Percentiles rank a stretch among this genome's conserved stretches.
Conservation (phyloP, 2,113 vertebrate species). For the Cololabis saira region DNA sequence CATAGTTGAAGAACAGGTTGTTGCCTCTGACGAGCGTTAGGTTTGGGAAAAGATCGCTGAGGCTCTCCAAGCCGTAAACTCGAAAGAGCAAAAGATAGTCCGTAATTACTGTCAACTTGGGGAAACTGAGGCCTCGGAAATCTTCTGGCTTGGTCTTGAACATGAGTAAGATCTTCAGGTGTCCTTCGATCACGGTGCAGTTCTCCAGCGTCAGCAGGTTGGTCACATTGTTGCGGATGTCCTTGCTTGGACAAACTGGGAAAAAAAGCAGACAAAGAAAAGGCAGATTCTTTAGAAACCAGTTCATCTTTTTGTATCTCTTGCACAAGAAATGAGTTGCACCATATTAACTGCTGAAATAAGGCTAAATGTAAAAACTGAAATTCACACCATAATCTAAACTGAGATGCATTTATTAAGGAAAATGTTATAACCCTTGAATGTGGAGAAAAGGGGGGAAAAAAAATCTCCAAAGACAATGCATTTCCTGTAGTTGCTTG, state of each 20-base stretch:
- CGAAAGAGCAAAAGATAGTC: constrained; percentile 96
- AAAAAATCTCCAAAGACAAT: neutral
- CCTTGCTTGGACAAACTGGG: constrained; percentile 92
- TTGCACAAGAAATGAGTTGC: neutral
- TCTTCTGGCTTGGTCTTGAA: constrained; percentile 92
- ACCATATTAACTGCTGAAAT: no score
- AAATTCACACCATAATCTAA: neutral
- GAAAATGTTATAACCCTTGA: neutral
- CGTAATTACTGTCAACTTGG: constrained; percentile 90
- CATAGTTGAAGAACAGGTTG: constrained; percentile 97
- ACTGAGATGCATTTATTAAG: neutral
- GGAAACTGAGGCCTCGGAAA: constrained; percentile 91
- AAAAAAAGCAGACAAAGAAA: constrained; percentile 10
- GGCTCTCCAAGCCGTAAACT: constrained; percentile 92
- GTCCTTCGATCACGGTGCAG: constrained; percentile 96
- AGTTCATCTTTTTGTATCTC: neutral
- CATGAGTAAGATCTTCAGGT: constrained; percentile 95
- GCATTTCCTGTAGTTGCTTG: constrained; percentile 14
- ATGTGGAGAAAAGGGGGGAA: no score
- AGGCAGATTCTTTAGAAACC: constrained; percentile 22
- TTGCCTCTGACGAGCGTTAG: constrained; percentile 95
- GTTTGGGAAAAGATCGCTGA: constrained; percentile 94
- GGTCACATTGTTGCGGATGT: constrained; percentile 94
- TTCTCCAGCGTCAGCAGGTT: constrained; percentile 87
- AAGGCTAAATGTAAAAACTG: neutral